A percentile compares a stretch with the other conserved stretches of the same genome.
Conservation (phyloP, 1,140 invertebrate species). For the Stegodyphus dumicola region DNA sequence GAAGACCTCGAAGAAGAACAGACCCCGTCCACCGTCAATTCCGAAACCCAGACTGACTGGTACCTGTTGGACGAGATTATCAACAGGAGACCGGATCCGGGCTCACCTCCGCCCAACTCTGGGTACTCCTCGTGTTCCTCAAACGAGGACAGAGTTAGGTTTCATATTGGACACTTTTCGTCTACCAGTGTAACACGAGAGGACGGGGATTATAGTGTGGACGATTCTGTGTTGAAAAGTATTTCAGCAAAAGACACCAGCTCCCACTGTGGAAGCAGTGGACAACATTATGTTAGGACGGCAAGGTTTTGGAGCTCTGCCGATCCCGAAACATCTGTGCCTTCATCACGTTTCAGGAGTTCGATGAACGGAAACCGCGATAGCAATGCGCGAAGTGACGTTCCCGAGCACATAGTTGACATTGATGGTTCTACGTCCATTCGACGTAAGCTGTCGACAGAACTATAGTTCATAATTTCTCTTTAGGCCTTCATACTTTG, state of each 20-base stretch:
- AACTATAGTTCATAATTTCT: constrained; percentile 41
- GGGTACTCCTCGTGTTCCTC: constrained; percentile 61
- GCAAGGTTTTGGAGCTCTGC: constrained; percentile 36
- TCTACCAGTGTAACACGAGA: neutral
- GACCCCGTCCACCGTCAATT: constrained; percentile 1
- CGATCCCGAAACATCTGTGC: constrained; percentile 31
- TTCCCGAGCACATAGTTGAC: constrained; percentile 51
- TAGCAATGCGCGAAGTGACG: constrained; percentile 40
- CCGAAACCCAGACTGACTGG: constrained; percentile 33
- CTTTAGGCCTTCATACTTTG: neutral
- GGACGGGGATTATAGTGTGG: constrained; percentile 8
- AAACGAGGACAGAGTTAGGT: constrained; percentile 57
- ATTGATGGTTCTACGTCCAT: constrained; percentile 54
- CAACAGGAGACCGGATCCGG: constrained; percentile 37
- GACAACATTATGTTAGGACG: constrained; percentile 23
- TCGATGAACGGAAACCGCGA: constrained; percentile 41
- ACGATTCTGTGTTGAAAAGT: neutral
- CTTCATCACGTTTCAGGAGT: constrained; percentile 34
- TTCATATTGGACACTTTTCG: constrained; percentile 36
- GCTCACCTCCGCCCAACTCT: constrained; percentile 60
- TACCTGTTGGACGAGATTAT: constrained; percentile 50
- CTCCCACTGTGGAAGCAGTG: neutral
- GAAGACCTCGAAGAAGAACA: neutral
- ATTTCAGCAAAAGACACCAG: too few species aligned
- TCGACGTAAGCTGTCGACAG: constrained; percentile 60